Conservation (phyloP, 2,888 invertebrate genomes). For the Scaptodrosophila latifasciaeformis region DNA sequence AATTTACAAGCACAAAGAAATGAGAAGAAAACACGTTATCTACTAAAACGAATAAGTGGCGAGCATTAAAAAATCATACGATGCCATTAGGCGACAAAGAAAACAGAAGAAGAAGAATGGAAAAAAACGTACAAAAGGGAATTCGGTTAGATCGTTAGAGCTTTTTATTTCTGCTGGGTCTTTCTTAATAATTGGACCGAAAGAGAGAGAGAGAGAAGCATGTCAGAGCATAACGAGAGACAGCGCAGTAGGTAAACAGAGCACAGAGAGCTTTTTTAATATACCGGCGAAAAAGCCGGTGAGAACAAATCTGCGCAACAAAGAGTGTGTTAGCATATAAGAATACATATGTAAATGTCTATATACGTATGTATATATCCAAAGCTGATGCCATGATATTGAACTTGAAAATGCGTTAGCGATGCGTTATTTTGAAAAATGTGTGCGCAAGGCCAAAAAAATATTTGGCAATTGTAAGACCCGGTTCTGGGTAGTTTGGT, state of each 20-base stretch:
- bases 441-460: neutral
- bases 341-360: neutral
- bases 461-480: no score
- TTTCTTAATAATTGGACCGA: conserved; percentile 26
- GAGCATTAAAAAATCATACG: conserved; percentile 56
- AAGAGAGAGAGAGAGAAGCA: conserved; percentile 20
- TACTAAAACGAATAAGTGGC: conserved; percentile 41
- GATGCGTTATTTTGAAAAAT: neutral
- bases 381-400: conserved; percentile 48
- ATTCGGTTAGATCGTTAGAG: conserved; percentile 17
- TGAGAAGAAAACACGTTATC: conserved; percentile 40
- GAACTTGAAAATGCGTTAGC: conserved; percentile 51
- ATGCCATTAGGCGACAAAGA: conserved; percentile 28
- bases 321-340: neutral
- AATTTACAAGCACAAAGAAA: no score
- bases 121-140: conserved; percentile 17
- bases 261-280: neutral
- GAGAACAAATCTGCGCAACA: neutral
- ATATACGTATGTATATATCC: no score
- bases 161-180: no score
- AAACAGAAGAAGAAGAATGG: conserved; percentile 12
- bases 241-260: neutral
- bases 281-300: conserved; percentile 17
- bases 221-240: conserved; percentile 2
- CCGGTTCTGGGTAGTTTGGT: no score